These are phyloP conservation scores for Rhynchophorus ferrugineus DNA, from an alignment of 1,140 invertebrate species.

Conservation along the genomic window DNA sequence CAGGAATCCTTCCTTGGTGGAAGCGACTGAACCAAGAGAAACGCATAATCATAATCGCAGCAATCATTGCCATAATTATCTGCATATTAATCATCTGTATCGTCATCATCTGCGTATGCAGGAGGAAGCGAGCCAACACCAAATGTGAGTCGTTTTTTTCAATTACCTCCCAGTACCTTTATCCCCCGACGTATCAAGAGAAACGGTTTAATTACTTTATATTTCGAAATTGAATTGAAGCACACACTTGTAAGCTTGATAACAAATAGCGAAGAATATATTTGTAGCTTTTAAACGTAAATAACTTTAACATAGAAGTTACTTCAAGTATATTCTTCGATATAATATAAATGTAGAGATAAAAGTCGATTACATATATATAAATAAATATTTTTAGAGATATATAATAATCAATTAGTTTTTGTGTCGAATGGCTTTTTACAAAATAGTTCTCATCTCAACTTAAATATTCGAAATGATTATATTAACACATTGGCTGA, in stretches of 20 bases:
- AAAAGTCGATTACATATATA: no score
- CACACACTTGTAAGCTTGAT: background rate
- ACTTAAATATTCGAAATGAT: no score
- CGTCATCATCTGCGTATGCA: slow-evolving; percentile 73
- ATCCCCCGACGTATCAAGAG: slow-evolving; percentile 2
- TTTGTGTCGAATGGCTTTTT: no score
- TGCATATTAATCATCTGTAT: slow-evolving; percentile 74
- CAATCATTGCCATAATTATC: slow-evolving; percentile 65
- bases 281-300: background rate
- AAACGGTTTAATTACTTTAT: slow-evolving; percentile 12
- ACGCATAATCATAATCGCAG: slow-evolving; percentile 65
- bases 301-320: no score
- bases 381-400: no score
- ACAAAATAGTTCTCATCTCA: no score
- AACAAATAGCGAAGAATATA: background rate
- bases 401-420: no score
- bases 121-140: slow-evolving; percentile 66
- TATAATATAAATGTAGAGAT: background rate
- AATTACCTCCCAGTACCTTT: background rate
- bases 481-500: no score
- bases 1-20: slow-evolving; percentile 57
- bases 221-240: slow-evolving; percentile 4
- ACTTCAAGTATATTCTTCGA: no score
- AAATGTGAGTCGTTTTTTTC: slow-evolving; percentile 68
- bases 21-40: slow-evolving; percentile 64